A percentile compares a stretch with the other conserved stretches of the same genome.
Conservation (phyloP, 2,797 vertebrate genomes). For the Neosilurus hyrtlii region DNA sequence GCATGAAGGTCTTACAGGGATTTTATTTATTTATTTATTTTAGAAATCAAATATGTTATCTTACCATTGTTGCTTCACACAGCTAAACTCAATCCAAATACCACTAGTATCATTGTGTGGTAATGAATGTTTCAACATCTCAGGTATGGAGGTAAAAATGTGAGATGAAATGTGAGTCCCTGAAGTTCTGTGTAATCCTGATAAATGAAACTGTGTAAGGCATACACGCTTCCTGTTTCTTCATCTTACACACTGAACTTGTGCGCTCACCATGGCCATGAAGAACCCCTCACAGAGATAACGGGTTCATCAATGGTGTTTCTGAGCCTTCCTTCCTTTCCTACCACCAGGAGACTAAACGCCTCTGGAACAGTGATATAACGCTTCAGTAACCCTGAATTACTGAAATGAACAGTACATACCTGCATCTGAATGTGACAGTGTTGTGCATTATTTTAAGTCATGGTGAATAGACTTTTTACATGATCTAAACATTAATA, state of each 20-base stretch:
- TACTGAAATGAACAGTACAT: neutral
- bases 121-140: neutral
- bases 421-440: neutral
- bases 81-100: neutral
- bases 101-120: neutral
- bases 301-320: slow-evolving; percentile 11
- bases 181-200: slow-evolving; percentile 11
- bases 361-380: neutral
- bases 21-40: no score
- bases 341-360: neutral
- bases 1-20: no score
- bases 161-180: no score
- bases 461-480: neutral
- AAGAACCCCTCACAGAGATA: slow-evolving; percentile 18
- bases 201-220: neutral
- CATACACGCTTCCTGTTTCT: neutral
- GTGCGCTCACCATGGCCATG: neutral
- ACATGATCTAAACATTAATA: neutral
- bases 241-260: slow-evolving; percentile 7
- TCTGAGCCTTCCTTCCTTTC: neutral
- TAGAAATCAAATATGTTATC: no score
- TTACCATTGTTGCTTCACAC: no score
- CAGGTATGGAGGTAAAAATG: neutral
- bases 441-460: neutral
- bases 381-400: neutral